Percentiles rank a stretch among this genome's conserved stretches.
These are phyloP conservation scores for Ariopsis seemanni DNA, from an alignment of 2,113 vertebrate genomes.

Conservation along the genomic window DNA sequence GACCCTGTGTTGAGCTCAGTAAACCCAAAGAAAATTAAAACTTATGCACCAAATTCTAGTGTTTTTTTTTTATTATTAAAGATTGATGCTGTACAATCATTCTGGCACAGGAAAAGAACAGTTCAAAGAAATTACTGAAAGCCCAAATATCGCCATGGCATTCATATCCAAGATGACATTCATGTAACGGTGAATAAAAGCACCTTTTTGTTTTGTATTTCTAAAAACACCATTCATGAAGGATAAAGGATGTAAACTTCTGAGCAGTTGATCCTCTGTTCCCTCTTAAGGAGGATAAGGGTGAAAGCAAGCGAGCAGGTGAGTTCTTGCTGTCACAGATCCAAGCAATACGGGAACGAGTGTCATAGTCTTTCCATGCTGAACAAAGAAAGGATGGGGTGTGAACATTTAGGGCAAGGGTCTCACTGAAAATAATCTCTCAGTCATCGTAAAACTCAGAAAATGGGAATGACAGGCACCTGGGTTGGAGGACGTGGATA, in stretches of 20 bases:
- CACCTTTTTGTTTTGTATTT: background rate
- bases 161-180: too few relatives aligned
- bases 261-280: background rate
- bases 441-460: background rate
- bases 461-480: background rate
- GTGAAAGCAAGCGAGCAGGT: constrained; percentile 53
- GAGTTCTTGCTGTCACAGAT: constrained; percentile 57
- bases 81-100: too few relatives aligned
- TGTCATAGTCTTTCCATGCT: constrained; percentile 57
- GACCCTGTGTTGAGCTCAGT: too few relatives aligned
- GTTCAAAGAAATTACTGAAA: too few relatives aligned
- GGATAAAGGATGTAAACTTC: background rate
- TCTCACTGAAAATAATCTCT: constrained; percentile 46
- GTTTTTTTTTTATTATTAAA: too few relatives aligned
- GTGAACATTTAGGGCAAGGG: constrained; percentile 45
- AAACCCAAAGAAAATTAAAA: too few relatives aligned
- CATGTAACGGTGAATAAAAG: background rate
- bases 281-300: background rate
- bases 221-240: background rate
- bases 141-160: too few relatives aligned
- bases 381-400: constrained; percentile 51
- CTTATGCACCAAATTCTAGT: too few relatives aligned
- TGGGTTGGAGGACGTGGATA: background rate
- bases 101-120: too few relatives aligned
- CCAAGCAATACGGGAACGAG: constrained; percentile 56